Base-by-base conservation (phyloP, 2,113 vertebrate species). In the Entelurus aequoreus region DNA sequence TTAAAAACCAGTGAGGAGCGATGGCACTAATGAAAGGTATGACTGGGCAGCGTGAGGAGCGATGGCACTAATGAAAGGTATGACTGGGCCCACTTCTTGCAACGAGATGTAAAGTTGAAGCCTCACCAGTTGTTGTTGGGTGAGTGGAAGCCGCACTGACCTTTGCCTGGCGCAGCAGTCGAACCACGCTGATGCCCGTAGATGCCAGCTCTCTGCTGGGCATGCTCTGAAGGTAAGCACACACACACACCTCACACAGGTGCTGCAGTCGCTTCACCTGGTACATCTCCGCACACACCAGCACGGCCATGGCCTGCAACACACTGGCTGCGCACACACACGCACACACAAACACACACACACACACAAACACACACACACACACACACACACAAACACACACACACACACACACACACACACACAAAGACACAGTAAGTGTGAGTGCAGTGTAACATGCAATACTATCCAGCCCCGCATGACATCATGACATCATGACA, bases 211-310 rank as follows among this genome's bases (percentile, higher is more conserved):
- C 95, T 69, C 96, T 85, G 64, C 94, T 99, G 1, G 96, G 94
- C 96, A 98, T 96, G 82, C 92, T 95, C 90, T 98, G 96, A 0
- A 99, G 92, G 77, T 96, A 95, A 0, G 94, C 95, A 48, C 95
- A 93, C 69, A 99, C 94, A 46, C 94, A 98, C 8, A 94, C 92
- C 76, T 99, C 97, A 49, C 97, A 99, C 62, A 97, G 94, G 47
- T 97, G 94, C 89, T 96, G 95, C 19, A 98, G 93, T 11, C 96
- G 89, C 59, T 95, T 93, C 48, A 99, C 94, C 66, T 98, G 96
- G 86, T 99, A 99, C 96, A 98, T 99, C 89, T 98, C 96, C 0
- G 96, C 95, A 61, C 95, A 99, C 75, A 99, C 93, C 70, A 99
- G 76, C 77, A 99, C 93, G 4, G 96, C 94, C 95, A 98, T 97